A percentile compares a stretch with the other conserved stretches of the same genome.
These are phyloP conservation scores for Coendou prehensilis DNA, from an alignment of 2,797 vertebrate genomes.

Conservation along the genomic window DNA sequence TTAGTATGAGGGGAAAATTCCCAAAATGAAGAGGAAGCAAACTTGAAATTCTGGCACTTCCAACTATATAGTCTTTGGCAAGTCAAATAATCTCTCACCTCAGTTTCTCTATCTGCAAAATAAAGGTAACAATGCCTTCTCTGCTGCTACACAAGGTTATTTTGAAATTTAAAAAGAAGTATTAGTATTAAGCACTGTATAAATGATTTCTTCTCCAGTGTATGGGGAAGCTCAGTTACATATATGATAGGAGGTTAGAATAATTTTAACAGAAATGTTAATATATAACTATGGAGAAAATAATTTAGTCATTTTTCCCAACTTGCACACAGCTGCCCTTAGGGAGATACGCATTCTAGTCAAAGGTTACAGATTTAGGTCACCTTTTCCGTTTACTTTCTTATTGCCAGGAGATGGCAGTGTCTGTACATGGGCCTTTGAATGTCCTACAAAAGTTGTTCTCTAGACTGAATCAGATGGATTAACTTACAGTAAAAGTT, in stretches of 20 bases:
- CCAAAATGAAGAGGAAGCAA: not conserved
- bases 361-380: constrained; percentile 19
- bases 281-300: constrained; percentile 34
- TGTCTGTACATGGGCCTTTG: constrained; percentile 71
- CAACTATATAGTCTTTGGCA: constrained; percentile 37
- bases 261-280: constrained; percentile 69
- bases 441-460: constrained; percentile 47
- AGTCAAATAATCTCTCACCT: constrained; percentile 57
- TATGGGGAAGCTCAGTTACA: not conserved
- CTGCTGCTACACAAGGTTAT: constrained; percentile 30
- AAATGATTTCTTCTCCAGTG: constrained; percentile 46
- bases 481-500: constrained; percentile 43
- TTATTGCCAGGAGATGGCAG: constrained; percentile 88
- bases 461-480: constrained; percentile 55
- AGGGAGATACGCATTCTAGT: not conserved
- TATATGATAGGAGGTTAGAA: constrained; percentile 28
- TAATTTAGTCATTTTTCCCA: constrained; percentile 41
- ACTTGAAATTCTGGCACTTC: constrained; percentile 15
- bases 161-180: constrained; percentile 58
- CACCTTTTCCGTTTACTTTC: constrained; percentile 37
- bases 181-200: constrained; percentile 38
- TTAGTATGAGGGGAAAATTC: not conserved
- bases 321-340: constrained; percentile 27
- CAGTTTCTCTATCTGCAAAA: constrained; percentile 64
- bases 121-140: constrained; percentile 11